Percentiles rank a stretch among this genome's conserved stretches.
phyloP scores from a whole-genome alignment of 2,888 invertebrate genomes.

The Graphium colonna region DNA sequence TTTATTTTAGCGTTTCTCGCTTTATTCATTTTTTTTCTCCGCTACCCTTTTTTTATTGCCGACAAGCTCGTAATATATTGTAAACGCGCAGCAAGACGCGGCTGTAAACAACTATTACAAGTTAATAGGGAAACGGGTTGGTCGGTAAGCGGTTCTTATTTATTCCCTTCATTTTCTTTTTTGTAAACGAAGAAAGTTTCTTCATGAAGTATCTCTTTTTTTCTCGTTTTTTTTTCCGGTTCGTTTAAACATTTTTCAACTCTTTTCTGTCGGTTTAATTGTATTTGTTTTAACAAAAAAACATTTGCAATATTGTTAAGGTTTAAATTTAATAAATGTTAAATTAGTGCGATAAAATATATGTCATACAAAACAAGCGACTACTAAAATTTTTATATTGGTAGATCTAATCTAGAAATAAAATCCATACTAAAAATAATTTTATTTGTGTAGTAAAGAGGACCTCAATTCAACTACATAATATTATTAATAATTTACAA shows the following conservation, averaged over 20 bases:
- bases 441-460: no score
- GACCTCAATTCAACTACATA: no score
- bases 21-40: constrained; percentile 69
- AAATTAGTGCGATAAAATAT: no score
- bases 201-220: constrained; percentile 4
- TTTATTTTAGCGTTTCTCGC: constrained; percentile 76
- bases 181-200: constrained; percentile 8
- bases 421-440: no score
- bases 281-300: neutral
- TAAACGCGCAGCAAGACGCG: constrained; percentile 69
- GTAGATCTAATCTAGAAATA: no score
- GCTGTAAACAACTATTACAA: constrained; percentile 78
- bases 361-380: no score
- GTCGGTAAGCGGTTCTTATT: constrained; percentile 16
- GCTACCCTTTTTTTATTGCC: constrained; percentile 76
- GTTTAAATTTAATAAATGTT: no score
- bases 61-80: constrained; percentile 76
- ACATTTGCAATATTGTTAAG: no score
- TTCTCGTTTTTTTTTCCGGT: neutral
- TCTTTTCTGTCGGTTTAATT: neutral
- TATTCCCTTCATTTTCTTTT: constrained; percentile 15
- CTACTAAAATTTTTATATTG: no score
- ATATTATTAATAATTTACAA: no score
- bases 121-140: constrained; percentile 59
- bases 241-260: neutral